Conservation (phyloP, 2,888 invertebrate genomes). For the Elysia crispata region DNA sequence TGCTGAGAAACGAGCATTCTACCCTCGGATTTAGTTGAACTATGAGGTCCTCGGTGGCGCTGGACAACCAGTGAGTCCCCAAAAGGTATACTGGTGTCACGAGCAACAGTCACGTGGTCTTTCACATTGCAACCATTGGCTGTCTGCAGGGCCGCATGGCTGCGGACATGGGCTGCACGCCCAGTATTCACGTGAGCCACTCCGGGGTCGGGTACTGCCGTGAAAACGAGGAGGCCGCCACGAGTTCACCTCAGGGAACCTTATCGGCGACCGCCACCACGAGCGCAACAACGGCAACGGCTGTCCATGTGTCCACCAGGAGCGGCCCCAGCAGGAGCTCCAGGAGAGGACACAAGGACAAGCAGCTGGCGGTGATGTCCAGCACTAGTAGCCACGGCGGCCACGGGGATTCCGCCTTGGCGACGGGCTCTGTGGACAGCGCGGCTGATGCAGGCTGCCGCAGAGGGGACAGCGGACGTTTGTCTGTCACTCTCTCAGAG, state of each 20-base stretch:
- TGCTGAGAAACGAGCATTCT: too few species aligned
- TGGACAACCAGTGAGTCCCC: too few species aligned
- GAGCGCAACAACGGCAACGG: slow-evolving; percentile 37
- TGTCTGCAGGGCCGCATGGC: slow-evolving; percentile 43
- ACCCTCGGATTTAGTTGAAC: too few species aligned
- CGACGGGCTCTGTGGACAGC: neutral
- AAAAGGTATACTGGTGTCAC: too few species aligned
- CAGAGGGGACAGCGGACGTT: neutral
- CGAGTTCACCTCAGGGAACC: slow-evolving; percentile 60
- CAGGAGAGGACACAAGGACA: neutral
- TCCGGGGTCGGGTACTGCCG: slow-evolving; percentile 73
- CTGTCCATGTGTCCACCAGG: slow-evolving; percentile 3
- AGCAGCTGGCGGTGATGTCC: slow-evolving; percentile 1
- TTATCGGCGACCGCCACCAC: slow-evolving; percentile 57
- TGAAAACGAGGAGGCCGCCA: slow-evolving; percentile 73
- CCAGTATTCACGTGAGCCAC: slow-evolving; percentile 74
- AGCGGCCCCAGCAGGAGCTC: neutral
- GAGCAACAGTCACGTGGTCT: too few species aligned
- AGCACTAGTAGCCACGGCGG: neutral
- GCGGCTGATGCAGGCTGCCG: neutral
- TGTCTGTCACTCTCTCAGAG: slow-evolving; percentile 43
- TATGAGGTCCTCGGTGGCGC: too few species aligned
- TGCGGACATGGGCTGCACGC: slow-evolving; percentile 74
- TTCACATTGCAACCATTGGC: slow-evolving; percentile 43
- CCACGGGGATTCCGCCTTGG: neutral